Conservation (phyloP, 2,888 invertebrate genomes). For the Melitaea athalia region DNA sequence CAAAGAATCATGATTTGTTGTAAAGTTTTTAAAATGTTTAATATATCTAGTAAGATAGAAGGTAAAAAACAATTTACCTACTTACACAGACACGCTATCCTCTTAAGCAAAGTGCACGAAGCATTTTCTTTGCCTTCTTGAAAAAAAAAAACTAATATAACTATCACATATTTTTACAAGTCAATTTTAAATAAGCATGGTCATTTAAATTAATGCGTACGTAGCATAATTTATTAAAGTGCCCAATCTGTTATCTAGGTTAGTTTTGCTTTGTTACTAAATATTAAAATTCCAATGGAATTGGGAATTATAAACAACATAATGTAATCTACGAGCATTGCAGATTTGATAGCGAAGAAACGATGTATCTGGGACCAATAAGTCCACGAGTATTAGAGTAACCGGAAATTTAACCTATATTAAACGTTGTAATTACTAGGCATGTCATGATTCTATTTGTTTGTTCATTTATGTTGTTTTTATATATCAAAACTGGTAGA, state of each 20-base stretch:
- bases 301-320: conserved; percentile 16
- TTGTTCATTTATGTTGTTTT: no score
- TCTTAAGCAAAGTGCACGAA: conserved; percentile 18
- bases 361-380: conserved; percentile 25
- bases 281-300: conserved; percentile 3
- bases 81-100: conserved; percentile 21
- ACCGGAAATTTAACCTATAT: conserved; percentile 10
- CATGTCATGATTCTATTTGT: not conserved
- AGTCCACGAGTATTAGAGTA: conserved; percentile 13
- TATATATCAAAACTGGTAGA: no score
- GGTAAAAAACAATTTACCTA: conserved; percentile 17
- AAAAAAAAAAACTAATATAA: conserved; percentile 6
- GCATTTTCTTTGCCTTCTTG: conserved; percentile 16
- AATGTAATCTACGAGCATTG: conserved; percentile 16
- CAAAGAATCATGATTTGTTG: not conserved
- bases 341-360: conserved; percentile 24
- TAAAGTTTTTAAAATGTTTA: conserved; percentile 2
- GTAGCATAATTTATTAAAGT: not conserved
- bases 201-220: not conserved
- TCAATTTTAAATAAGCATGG: not conserved
- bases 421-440: conserved; percentile 8
- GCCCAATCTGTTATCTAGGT: conserved; percentile 2
- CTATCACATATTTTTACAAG: not conserved
- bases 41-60: conserved; percentile 6
- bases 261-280: not conserved